Conservation (phyloP, 2,113 vertebrate species). For the Poecilia latipinna region DNA sequence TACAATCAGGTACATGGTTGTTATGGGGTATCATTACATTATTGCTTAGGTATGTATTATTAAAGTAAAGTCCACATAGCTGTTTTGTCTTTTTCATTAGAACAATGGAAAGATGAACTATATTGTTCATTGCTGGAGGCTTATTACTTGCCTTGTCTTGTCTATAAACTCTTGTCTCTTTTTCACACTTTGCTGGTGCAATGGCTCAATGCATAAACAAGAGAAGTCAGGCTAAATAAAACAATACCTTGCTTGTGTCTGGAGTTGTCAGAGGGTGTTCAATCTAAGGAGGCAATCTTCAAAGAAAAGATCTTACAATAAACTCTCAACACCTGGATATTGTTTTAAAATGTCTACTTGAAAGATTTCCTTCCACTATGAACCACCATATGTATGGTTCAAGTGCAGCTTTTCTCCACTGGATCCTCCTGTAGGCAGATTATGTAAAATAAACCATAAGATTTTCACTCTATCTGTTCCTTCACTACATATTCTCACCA, state of each 20-base stretch:
- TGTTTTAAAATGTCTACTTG: neutral
- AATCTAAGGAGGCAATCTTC: neutral
- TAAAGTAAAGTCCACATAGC: no score
- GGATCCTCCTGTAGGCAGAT: neutral
- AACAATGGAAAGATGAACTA: neutral
- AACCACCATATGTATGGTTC: neutral
- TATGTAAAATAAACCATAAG: slow-evolving; percentile 11
- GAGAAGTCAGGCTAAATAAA: slow-evolving; percentile 19
- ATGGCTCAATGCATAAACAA: neutral
- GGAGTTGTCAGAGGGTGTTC: slow-evolving; percentile 11
- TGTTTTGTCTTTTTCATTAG: neutral
- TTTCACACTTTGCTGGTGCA: slow-evolving; percentile 12
- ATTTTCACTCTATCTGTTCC: slow-evolving; percentile 2
- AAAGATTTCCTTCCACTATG: slow-evolving; percentile 1
- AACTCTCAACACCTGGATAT: neutral
- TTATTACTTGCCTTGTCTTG: slow-evolving; percentile 12
- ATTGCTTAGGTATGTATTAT: no score
- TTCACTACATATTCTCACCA: slow-evolving; percentile 8
- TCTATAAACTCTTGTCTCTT: slow-evolving; percentile 1
- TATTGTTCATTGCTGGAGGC: neutral
- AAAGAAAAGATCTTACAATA: neutral
- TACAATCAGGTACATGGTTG: no score
- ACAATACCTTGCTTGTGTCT: slow-evolving; percentile 49
- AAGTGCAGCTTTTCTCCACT: neutral
- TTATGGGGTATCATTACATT: no score